These are phyloP conservation scores for Siniperca knerii DNA, from an alignment of 2,113 vertebrate species.

Conservation along the genomic window DNA sequence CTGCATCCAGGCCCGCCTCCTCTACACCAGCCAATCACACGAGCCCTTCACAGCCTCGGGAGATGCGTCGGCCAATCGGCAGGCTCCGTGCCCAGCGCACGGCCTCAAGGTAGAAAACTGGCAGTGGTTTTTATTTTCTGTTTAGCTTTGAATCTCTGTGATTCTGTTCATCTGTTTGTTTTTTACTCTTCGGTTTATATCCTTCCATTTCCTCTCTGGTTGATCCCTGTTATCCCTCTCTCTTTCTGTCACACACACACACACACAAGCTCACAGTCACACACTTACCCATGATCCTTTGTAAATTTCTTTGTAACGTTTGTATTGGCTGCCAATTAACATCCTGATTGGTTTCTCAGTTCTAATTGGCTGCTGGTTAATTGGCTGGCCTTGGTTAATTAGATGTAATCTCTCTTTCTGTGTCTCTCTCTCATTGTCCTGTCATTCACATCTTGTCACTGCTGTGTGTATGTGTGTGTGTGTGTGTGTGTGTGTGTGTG, in stretches of 20 bases:
- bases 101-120: constrained; percentile 88
- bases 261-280: constrained; percentile 19
- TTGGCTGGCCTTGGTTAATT: constrained; percentile 78
- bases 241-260: constrained; percentile 20
- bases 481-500: neutral
- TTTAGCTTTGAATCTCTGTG: constrained; percentile 49
- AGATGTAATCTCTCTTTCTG: constrained; percentile 53
- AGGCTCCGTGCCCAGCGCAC: constrained; percentile 46
- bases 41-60: constrained; percentile 8
- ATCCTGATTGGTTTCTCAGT: constrained; percentile 64
- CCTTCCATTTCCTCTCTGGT: constrained; percentile 57
- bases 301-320: constrained; percentile 62
- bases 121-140: constrained; percentile 79
- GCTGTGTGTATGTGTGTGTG: constrained; percentile 1
- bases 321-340: constrained; percentile 67
- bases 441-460: neutral
- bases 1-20: constrained; percentile 93
- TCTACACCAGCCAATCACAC: constrained; percentile 87
- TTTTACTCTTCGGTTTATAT: constrained; percentile 30
- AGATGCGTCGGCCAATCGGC: constrained; percentile 42
- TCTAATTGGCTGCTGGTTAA: constrained; percentile 77
- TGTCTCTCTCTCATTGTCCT: neutral
- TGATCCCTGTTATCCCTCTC: constrained; percentile 40
- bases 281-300: constrained; percentile 4
- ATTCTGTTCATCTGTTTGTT: constrained; percentile 72